Percentiles rank a stretch among this genome's conserved stretches.
Evolutionary conservation across 2,113 vertebrate species (phyloP).

Genomic region (Ginglymostoma cirratum): DNA sequence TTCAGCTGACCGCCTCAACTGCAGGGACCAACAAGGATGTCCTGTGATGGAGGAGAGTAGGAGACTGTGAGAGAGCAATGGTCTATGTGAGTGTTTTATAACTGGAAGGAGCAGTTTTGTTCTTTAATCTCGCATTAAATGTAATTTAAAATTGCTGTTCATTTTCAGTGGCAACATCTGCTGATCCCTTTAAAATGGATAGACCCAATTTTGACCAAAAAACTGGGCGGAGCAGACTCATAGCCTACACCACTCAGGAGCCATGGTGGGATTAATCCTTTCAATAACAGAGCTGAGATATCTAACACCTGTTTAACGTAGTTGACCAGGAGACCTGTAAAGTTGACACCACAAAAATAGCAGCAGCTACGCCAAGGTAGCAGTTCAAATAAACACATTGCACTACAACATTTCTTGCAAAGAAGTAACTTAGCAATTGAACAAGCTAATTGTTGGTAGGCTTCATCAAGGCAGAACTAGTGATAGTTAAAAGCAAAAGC

Average conservation of each 20-base stretch:
- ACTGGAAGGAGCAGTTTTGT: background rate
- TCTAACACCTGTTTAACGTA: background rate
- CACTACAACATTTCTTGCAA: background rate
- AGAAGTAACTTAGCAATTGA: no score
- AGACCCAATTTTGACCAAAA: background rate
- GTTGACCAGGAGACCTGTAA: background rate
- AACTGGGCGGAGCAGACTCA: background rate
- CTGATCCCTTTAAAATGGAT: background rate
- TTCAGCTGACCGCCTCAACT: background rate
- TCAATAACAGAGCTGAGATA: background rate
- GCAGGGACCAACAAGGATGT: background rate
- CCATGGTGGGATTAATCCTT: background rate
- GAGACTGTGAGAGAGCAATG: background rate
- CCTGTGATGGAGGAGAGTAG: background rate
- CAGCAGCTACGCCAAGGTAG: background rate
- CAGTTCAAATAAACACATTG: background rate
- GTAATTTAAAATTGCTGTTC: background rate
- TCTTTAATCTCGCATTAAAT: background rate
- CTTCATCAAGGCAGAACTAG: background rate
- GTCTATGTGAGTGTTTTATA: background rate
- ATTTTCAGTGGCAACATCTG: background rate
- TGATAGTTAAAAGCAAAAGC: background rate
- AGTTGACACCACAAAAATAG: background rate
- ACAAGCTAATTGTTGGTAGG: no score
- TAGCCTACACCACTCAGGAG: background rate